A percentile compares a stretch with the other conserved stretches of the same genome.
These are phyloP conservation scores for Apis cerana DNA, from an alignment of 1,140 invertebrate genomes.

Conservation along the genomic window DNA sequence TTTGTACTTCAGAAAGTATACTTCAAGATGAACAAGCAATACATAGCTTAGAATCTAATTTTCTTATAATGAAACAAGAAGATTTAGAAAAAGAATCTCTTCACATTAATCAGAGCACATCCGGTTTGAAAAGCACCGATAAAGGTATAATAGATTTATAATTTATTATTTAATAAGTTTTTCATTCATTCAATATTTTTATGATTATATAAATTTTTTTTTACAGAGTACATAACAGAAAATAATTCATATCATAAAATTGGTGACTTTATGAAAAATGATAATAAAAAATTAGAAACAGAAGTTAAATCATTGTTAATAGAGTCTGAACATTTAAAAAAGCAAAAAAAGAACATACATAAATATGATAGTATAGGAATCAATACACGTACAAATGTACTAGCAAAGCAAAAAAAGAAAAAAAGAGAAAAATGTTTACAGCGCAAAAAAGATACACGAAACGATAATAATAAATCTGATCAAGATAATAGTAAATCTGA, in stretches of 20 bases:
- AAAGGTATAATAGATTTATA: constrained; percentile 4
- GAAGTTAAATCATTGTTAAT: background rate
- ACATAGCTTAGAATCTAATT: constrained; percentile 8
- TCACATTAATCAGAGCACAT: background rate
- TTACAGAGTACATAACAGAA: background rate
- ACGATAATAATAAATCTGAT: constrained; percentile 35
- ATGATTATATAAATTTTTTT: constrained; percentile 2
- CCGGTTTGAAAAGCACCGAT: background rate
- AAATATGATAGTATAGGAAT: constrained; percentile 26
- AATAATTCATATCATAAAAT: background rate
- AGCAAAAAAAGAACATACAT: constrained; percentile 22
- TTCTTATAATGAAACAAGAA: constrained; percentile 1
- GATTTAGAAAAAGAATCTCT: background rate
- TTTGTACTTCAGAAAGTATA: constrained; percentile 56
- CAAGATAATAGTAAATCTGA: constrained; percentile 65
- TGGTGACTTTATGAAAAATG: background rate
- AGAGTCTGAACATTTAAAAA: background rate
- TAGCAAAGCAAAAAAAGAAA: constrained; percentile 38
- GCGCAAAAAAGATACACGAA: constrained; percentile 31
- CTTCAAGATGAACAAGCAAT: constrained; percentile 53
- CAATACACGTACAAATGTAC: constrained; percentile 10
- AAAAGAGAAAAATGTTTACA: constrained; percentile 20
- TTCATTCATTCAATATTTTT: background rate
- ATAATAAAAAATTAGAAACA: background rate
- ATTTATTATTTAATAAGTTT: background rate